A percentile compares a stretch with the other conserved stretches of the same genome.
These are phyloP conservation scores for Colius striatus DNA, from an alignment of 2,113 vertebrate genomes.

Conservation along the genomic window DNA sequence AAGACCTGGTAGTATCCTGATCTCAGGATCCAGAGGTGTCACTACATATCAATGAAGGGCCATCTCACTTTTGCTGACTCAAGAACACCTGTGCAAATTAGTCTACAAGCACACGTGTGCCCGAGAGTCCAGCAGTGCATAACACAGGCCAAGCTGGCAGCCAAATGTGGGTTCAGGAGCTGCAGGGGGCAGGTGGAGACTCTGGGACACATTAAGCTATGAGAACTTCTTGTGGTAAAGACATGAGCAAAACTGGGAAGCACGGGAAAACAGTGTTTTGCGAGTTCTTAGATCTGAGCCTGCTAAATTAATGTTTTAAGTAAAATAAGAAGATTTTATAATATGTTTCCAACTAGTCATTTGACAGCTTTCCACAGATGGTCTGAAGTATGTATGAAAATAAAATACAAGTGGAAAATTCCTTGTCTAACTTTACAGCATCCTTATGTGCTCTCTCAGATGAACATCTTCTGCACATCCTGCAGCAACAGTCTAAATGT, in stretches of 20 bases:
- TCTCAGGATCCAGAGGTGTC: not conserved
- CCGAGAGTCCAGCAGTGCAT: not conserved
- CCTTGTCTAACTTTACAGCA: not conserved
- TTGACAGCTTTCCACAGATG: constrained; percentile 50
- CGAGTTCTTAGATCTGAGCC: not conserved
- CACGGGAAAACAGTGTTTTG: not conserved
- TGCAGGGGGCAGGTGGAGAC: not conserved
- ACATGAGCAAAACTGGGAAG: not conserved
- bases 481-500: not conserved
- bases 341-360: constrained; percentile 36
- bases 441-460: not conserved
- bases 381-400: constrained; percentile 20
- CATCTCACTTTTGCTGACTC: not conserved
- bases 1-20: not conserved
- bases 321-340: constrained; percentile 37
- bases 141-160: not conserved
- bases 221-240: not conserved
- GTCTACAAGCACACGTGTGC: not conserved
- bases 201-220: not conserved
- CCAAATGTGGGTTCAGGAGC: not conserved
- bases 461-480: not conserved
- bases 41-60: not conserved
- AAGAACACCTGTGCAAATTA: not conserved
- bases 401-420: constrained; percentile 6
- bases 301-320: constrained; percentile 29